phyloP scores from a whole-genome alignment of 2,113 vertebrate genomes.

The Chauna torquata region DNA sequence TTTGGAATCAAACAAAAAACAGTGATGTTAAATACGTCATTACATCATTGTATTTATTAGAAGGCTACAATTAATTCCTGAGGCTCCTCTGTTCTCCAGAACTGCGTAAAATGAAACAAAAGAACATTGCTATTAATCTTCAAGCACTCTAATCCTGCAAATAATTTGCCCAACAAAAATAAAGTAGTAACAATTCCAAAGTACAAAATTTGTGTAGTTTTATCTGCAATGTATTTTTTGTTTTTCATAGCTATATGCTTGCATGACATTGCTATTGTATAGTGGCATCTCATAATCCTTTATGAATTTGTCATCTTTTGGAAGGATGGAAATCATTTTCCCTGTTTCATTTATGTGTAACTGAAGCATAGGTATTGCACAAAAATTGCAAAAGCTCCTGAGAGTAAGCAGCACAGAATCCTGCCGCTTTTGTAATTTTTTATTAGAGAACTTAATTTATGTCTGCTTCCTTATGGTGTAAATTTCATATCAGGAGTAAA shows the following conservation, averaged over 20 bases:
- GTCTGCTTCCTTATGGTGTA: not conserved
- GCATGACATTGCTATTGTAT: not conserved
- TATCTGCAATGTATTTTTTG: not conserved
- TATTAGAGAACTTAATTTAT: not conserved
- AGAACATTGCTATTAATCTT: conserved; percentile 69
- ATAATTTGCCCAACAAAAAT: not conserved
- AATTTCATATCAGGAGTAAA: not conserved
- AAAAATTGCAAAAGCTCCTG: not conserved
- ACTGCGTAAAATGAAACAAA: conserved; percentile 73
- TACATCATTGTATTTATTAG: conserved; percentile 85
- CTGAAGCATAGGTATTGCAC: not conserved
- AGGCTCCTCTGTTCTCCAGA: conserved; percentile 68
- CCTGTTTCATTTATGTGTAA: not conserved
- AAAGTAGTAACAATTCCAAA: not conserved
- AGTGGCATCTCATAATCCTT: not conserved
- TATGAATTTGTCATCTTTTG: not conserved
- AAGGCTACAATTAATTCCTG: conserved; percentile 82
- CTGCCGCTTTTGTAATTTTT: not conserved
- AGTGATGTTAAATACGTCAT: conserved; percentile 80
- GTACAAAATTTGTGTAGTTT: not conserved
- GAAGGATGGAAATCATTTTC: not conserved
- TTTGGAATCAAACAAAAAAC: conserved; percentile 85
- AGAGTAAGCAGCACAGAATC: not conserved
- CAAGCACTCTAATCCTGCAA: conserved; percentile 38
- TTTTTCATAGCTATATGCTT: not conserved